Conservation (phyloP, 2,113 vertebrate genomes). For the Cyanoliseus patagonus region DNA sequence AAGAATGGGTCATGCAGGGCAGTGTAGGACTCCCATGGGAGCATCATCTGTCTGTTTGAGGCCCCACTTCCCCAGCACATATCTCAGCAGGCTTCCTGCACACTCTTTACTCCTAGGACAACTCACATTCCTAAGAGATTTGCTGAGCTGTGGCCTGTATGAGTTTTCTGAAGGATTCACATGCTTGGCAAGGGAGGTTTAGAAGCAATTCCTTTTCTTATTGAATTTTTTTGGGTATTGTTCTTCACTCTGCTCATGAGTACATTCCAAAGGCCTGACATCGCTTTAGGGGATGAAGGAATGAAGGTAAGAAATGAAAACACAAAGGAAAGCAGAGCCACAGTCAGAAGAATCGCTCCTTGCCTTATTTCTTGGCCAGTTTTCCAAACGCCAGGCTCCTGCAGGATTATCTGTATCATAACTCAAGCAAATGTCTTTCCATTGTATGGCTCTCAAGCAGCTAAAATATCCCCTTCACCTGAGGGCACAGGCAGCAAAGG, state of each 20-base stretch:
- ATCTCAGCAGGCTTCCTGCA: background rate
- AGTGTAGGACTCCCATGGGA: background rate
- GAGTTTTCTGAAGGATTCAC: background rate
- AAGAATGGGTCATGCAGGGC: background rate
- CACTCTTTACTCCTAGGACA: background rate
- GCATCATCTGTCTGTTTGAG: background rate
- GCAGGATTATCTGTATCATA: background rate
- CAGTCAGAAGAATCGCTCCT: background rate
- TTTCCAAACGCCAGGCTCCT: background rate
- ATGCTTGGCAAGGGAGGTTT: background rate
- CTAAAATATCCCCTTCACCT: background rate
- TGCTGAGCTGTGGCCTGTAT: background rate
- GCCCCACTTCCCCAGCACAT: fast-evolving
- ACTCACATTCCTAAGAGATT: background rate
- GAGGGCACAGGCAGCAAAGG: background rate
- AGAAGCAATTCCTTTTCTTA: slow-evolving; percentile 4
- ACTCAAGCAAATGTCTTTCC: background rate
- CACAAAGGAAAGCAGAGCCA: background rate
- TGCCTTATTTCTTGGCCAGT: background rate
- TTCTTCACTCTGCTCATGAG: background rate
- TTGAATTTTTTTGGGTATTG: slow-evolving; percentile 30
- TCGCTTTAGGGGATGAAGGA: background rate
- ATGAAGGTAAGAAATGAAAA: slow-evolving; percentile 32
- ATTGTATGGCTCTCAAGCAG: background rate
- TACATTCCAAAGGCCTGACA: slow-evolving; percentile 20